These are phyloP conservation scores for Drosophila birchii DNA, from an alignment of 2,888 invertebrate species.

Conservation along the genomic window DNA sequence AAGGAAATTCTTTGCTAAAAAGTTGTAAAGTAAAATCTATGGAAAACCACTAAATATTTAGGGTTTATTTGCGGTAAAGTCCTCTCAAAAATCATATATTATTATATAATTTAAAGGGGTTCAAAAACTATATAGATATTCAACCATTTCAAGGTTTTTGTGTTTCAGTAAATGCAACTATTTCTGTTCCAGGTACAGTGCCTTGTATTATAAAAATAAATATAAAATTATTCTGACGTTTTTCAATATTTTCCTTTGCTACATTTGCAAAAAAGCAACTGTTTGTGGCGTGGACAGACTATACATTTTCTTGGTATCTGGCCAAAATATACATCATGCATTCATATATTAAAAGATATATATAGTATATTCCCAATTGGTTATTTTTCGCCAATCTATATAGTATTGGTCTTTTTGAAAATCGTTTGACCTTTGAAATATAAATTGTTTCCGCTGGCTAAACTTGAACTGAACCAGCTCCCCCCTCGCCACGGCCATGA, in stretches of 20 bases:
- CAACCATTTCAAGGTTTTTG: neutral
- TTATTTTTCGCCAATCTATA: slow-evolving; percentile 41
- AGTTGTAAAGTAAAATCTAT: neutral
- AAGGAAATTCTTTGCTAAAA: slow-evolving; percentile 1
- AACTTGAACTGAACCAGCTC: slow-evolving; percentile 57
- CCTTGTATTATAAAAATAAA: slow-evolving; percentile 4
- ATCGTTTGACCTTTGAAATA: slow-evolving; percentile 57
- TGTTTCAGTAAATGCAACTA: neutral
- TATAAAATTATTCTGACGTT: slow-evolving; percentile 14
- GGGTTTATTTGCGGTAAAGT: neutral
- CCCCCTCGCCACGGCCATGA: slow-evolving; percentile 21
- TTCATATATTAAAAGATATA: slow-evolving; percentile 7
- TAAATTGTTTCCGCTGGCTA: slow-evolving; percentile 26
- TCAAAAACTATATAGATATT: neutral
- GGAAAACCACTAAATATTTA: neutral
- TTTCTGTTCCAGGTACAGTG: slow-evolving; percentile 14
- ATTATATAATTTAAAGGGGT: too few relatives aligned
- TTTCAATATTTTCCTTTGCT: slow-evolving; percentile 28
- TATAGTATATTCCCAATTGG: slow-evolving; percentile 52
- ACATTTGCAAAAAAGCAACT: slow-evolving; percentile 13
- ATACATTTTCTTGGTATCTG: slow-evolving; percentile 57
- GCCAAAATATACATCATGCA: slow-evolving; percentile 57
- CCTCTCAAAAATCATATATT: neutral
- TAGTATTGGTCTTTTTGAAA: slow-evolving; percentile 33
- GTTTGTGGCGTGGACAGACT: slow-evolving; percentile 10